Evolutionary conservation across 2,888 invertebrate genomes (phyloP).

Genomic region (Drosophila imparisetae): DNA sequence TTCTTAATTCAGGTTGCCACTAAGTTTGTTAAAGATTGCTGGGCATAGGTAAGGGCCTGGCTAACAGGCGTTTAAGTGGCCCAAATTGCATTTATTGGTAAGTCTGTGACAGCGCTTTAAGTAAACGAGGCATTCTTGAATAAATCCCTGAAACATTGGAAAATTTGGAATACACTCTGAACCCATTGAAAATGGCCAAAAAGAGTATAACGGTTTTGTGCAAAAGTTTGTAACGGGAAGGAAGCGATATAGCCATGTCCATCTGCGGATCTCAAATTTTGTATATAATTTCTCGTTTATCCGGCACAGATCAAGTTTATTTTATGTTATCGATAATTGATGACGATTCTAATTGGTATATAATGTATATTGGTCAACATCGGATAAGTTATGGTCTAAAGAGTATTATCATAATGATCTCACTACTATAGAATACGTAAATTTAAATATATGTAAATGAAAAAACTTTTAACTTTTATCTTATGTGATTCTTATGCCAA

Average conservation of each 20-base stretch:
- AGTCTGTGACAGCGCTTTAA: not conserved
- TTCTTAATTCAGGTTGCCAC: conserved; percentile 15
- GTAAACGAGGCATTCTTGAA: not conserved
- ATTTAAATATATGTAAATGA: no score
- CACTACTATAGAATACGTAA: no score
- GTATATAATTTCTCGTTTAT: no score
- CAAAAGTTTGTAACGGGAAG: not conserved
- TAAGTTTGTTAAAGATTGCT: conserved; percentile 2
- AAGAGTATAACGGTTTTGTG: not conserved
- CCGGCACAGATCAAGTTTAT: not conserved
- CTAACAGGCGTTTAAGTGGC: conserved; percentile 7
- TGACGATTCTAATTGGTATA: not conserved
- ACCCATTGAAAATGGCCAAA: not conserved
- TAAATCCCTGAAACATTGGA: not conserved
- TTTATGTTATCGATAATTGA: not conserved
- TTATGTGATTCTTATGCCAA: no score
- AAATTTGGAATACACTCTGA: not conserved
- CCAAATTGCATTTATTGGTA: conserved; percentile 9
- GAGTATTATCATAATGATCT: no score
- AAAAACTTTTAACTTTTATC: no score
- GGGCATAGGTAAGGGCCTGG: not conserved
- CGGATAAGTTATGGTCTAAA: no score
- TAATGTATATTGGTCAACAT: not conserved
- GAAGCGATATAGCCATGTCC: not conserved
- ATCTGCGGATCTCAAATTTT: not conserved